Evolutionary conservation across 2,797 vertebrate genomes (phyloP).

Genomic region (Falco cherrug): DNA sequence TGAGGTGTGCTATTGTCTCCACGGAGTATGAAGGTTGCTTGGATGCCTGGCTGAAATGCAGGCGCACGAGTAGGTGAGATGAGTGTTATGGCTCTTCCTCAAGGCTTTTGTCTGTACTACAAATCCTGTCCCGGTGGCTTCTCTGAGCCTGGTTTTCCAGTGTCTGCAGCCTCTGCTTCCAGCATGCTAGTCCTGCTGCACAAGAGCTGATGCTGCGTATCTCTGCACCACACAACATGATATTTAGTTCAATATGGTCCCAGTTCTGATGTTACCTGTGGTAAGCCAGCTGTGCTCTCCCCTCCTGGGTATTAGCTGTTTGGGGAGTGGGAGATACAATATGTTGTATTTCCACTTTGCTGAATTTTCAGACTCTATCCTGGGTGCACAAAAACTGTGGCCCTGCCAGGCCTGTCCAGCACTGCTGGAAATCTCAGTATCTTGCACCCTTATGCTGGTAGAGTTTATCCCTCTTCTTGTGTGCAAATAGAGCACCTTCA

Average conservation of each 20-base stretch:
- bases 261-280: not conserved
- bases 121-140: not conserved
- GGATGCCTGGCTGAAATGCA: not conserved
- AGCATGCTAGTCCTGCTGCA: not conserved
- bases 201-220: not conserved
- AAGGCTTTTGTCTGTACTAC: not conserved
- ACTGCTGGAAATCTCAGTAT: not conserved
- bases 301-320: not conserved
- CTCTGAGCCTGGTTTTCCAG: not conserved
- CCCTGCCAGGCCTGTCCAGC: not conserved
- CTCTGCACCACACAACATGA: not conserved
- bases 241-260: not conserved
- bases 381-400: not conserved
- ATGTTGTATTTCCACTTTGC: not conserved
- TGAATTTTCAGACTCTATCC: not conserved
- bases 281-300: not conserved
- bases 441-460: not conserved
- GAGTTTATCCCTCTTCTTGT: not conserved
- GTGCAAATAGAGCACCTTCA: not conserved
- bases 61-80: not conserved
- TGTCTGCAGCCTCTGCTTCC: not conserved
- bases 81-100: not conserved
- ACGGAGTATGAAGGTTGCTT: not conserved
- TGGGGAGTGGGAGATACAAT: not conserved
- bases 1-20: not conserved